These are phyloP conservation scores for Scaptodrosophila lebanonensis DNA, from an alignment of 1,140 invertebrate species.

Conservation along the genomic window DNA sequence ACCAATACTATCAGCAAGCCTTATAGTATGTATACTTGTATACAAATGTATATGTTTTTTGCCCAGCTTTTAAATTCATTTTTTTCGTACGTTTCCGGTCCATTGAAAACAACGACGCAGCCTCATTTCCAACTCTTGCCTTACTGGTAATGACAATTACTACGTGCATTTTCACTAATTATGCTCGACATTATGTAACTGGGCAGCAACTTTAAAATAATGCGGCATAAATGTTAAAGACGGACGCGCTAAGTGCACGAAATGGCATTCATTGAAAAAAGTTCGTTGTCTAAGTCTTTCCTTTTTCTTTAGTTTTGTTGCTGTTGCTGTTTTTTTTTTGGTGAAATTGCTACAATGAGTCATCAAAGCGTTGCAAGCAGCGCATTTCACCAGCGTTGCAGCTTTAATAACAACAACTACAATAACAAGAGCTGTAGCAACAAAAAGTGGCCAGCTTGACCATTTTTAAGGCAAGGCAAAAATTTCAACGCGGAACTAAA, in stretches of 20 bases:
- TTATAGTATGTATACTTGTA: conserved; percentile 43
- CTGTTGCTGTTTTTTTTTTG: conserved; percentile 21
- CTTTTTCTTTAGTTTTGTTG: conserved; percentile 16
- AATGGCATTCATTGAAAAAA: no score
- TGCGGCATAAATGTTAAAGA: conserved; percentile 10
- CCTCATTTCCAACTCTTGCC: conserved; percentile 3
- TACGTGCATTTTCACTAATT: conserved; percentile 60
- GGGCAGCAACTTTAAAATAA: conserved; percentile 1
- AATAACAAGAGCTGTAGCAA: conserved; percentile 5
- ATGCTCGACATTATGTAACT: conserved; percentile 38
- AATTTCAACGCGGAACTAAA: conserved; percentile 49
- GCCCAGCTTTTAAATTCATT: conserved; percentile 54
- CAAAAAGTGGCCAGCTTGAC: no score
- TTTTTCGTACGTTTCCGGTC: conserved; percentile 59
- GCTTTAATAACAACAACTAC: conserved; percentile 1
- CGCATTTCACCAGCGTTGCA: neutral
- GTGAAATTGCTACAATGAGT: conserved; percentile 29
- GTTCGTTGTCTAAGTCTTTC: conserved; percentile 70
- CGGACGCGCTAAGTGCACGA: conserved; percentile 1
- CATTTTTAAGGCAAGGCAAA: no score
- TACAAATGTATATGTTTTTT: conserved; percentile 53
- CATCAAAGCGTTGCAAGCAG: conserved; percentile 9
- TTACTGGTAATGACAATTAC: conserved; percentile 39
- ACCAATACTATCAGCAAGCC: conserved; percentile 22
- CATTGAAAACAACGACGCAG: conserved; percentile 57